Evolutionary conservation across 2,113 vertebrate genomes (phyloP).

Genomic region (Ranitomeya variabilis): DNA sequence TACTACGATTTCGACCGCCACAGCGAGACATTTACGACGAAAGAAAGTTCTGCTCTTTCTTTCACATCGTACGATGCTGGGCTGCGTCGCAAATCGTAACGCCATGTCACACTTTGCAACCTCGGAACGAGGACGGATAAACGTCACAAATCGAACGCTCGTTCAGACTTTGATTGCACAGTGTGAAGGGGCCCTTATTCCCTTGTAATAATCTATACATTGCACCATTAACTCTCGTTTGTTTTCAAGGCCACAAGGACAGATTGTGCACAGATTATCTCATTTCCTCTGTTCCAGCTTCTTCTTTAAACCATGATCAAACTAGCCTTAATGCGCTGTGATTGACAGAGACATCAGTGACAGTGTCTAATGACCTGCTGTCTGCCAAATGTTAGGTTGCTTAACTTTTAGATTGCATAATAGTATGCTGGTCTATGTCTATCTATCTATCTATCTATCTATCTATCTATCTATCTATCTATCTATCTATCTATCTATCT

Average conservation of each 20-base stretch:
- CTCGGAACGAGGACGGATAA: too few species aligned
- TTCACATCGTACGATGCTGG: too few species aligned
- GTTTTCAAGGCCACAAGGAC: not conserved
- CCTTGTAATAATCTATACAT: not conserved
- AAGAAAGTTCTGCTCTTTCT: too few species aligned
- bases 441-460: not conserved
- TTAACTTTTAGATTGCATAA: not conserved
- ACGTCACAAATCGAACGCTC: too few species aligned
- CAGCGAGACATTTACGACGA: too few species aligned
- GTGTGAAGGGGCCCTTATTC: too few species aligned
- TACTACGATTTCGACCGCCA: too few species aligned
- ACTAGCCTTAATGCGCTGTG: not conserved
- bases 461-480: not conserved
- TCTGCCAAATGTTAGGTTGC: not conserved
- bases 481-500: not conserved
- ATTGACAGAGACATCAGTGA: conserved; percentile 20
- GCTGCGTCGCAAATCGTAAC: too few species aligned
- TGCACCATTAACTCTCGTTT: not conserved
- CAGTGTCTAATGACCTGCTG: conserved; percentile 1
- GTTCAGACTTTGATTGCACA: too few species aligned
- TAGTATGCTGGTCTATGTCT: not conserved
- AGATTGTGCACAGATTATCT: not conserved
- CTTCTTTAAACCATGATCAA: not conserved
- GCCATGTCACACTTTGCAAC: too few species aligned
- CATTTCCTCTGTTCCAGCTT: not conserved